Evolutionary conservation across 2,888 invertebrate species (phyloP).

Genomic region (Rhynchonema sp.): DNA sequence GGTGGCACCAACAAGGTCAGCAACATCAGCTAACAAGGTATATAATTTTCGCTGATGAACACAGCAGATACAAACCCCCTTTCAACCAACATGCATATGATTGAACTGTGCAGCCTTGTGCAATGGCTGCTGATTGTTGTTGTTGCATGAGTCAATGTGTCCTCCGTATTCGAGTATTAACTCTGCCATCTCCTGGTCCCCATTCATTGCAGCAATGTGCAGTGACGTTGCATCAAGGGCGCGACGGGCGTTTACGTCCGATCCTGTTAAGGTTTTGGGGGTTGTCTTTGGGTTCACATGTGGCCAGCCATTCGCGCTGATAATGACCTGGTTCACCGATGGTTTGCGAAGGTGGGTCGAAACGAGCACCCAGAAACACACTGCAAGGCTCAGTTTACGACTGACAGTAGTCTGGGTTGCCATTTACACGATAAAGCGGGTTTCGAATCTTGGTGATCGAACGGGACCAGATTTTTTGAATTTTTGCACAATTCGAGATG

Average conservation of each 20-base stretch:
- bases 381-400: too few relatives aligned
- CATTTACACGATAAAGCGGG: too few relatives aligned
- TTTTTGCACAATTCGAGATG: too few relatives aligned
- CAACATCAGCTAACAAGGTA: not conserved
- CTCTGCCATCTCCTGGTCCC: slow-evolving; percentile 22
- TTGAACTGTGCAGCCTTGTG: slow-evolving; percentile 26
- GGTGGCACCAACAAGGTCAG: not conserved
- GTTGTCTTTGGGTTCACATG: too few relatives aligned
- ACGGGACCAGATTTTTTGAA: too few relatives aligned
- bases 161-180: slow-evolving; percentile 29
- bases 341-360: too few relatives aligned
- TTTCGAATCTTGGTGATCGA: too few relatives aligned
- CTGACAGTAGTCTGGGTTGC: too few relatives aligned
- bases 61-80: not conserved
- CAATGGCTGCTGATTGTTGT: slow-evolving; percentile 31
- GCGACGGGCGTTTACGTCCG: slow-evolving; percentile 53
- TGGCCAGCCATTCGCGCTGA: too few relatives aligned
- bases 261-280: slow-evolving; percentile 30
- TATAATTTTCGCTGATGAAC: not conserved
- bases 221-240: slow-evolving; percentile 57
- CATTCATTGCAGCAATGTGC: slow-evolving; percentile 46
- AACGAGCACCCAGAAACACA: too few relatives aligned
- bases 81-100: slow-evolving; percentile 1
- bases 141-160: slow-evolving; percentile 30
- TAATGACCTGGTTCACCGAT: too few relatives aligned